A percentile compares a stretch with the other conserved stretches of the same genome.
Evolutionary conservation across 2,797 vertebrate genomes (phyloP).

Genomic region (Sebastes nivosus): DNA sequence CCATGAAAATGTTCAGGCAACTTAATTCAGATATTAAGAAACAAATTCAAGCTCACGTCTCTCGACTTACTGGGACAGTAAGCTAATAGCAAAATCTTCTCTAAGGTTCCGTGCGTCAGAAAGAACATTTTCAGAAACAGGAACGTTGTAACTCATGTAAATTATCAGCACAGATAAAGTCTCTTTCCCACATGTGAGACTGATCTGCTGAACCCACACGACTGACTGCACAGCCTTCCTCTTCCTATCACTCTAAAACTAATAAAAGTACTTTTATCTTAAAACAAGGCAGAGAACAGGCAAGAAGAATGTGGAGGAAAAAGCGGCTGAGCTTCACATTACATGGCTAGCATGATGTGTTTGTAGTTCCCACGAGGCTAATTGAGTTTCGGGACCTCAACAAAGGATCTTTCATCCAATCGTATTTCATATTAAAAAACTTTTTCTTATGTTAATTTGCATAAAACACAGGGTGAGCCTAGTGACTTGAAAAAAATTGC

Average conservation of each 20-base stretch:
- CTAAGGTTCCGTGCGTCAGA: not conserved
- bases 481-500: not conserved
- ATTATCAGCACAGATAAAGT: slow-evolving; percentile 14
- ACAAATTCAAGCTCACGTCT: not conserved
- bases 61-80: not conserved
- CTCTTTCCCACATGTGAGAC: not conserved
- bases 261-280: slow-evolving; percentile 46
- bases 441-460: slow-evolving; percentile 36
- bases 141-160: not conserved
- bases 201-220: slow-evolving; percentile 1
- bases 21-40: not conserved
- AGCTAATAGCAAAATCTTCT: not conserved
- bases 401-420: slow-evolving; percentile 48
- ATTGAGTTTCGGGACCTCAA: slow-evolving; percentile 61
- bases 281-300: slow-evolving; percentile 18
- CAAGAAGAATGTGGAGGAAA: not conserved
- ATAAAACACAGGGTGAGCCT: slow-evolving; percentile 18
- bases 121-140: not conserved
- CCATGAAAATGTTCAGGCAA: not conserved
- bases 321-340: slow-evolving; percentile 26
- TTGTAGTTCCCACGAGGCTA: slow-evolving; percentile 54
- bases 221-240: not conserved
- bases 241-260: slow-evolving; percentile 13
- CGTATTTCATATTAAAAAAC: slow-evolving; percentile 28
- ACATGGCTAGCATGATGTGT: slow-evolving; percentile 15